Evolutionary conservation across 2,888 invertebrate species (phyloP).

Genomic region (Lepidocyrtoides sp.): DNA sequence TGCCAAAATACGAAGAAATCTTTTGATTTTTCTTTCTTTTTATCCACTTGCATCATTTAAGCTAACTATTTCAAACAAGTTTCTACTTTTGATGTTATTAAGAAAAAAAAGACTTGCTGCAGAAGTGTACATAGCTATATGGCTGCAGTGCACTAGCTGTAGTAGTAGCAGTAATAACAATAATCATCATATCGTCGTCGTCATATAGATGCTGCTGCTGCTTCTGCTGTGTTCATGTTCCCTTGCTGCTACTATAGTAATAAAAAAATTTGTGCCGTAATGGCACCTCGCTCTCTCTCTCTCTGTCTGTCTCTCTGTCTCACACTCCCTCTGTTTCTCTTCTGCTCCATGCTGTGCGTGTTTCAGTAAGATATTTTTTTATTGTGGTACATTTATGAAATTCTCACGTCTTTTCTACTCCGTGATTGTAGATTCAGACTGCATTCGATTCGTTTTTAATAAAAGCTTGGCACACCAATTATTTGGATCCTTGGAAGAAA

Average conservation of each 20-base stretch:
- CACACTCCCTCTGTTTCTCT: not conserved
- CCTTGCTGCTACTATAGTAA: not conserved
- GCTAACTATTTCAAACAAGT: conserved; percentile 68
- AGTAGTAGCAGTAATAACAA: conserved; percentile 14
- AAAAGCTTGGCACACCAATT: conserved; percentile 31
- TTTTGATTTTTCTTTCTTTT: conserved; percentile 10
- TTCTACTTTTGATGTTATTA: conserved; percentile 44
- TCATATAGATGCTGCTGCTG: not conserved
- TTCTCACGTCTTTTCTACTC: conserved; percentile 71
- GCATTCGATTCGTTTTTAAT: conserved; percentile 44
- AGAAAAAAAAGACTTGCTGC: conserved; percentile 3
- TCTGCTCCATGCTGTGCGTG: conserved; percentile 68
- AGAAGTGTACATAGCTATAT: not conserved
- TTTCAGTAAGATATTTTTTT: conserved; percentile 60
- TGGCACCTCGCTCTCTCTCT: conserved; percentile 36
- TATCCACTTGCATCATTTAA: conserved; percentile 27
- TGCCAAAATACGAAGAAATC: conserved; percentile 42
- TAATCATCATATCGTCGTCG: conserved; percentile 22
- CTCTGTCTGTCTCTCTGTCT: not conserved
- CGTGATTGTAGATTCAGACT: conserved; percentile 50
- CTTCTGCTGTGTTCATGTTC: not conserved
- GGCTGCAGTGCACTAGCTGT: not conserved
- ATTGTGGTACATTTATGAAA: conserved; percentile 50
- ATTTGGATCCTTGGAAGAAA: conserved; percentile 18
- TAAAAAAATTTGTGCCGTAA: not conserved